A percentile compares a stretch with the other conserved stretches of the same genome.
These are phyloP conservation scores for Dicranocentrus wangi DNA, from an alignment of 2,888 invertebrate species.

Conservation along the genomic window DNA sequence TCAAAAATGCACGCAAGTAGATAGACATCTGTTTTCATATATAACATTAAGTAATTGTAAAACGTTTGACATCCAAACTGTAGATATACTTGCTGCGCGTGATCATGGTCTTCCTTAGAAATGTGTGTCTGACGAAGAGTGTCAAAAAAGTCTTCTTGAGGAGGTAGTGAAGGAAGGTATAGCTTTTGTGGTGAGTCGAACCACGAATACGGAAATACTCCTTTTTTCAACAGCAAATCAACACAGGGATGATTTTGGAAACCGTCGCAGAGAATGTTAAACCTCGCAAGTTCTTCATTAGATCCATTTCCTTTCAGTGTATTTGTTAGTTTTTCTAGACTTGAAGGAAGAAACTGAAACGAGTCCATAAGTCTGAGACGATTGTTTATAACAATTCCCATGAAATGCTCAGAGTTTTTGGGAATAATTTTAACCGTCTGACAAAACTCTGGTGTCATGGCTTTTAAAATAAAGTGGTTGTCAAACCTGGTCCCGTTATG, in stretches of 20 bases:
- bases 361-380: constrained; percentile 11
- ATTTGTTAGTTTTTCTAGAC: not conserved
- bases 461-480: constrained; percentile 3
- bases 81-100: not conserved
- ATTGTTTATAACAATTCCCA: not conserved
- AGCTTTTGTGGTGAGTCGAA: not conserved
- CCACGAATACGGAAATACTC: not conserved
- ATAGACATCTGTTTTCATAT: constrained; percentile 2
- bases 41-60: not conserved
- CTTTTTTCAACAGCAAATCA: not conserved
- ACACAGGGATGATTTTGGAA: constrained; percentile 20
- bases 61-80: constrained; percentile 3
- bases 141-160: not conserved
- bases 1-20: not conserved
- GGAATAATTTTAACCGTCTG: not conserved
- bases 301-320: not conserved
- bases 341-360: not conserved
- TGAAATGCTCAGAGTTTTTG: constrained; percentile 23
- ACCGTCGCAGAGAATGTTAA: not conserved
- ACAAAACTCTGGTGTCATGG: not conserved
- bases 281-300: not conserved
- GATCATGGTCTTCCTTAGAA: not conserved
- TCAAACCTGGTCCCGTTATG: constrained; percentile 4
- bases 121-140: not conserved
- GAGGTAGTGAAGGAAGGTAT: not conserved